Base-by-base conservation (phyloP, 2,113 vertebrate genomes). In the Oreotrochilus melanogaster region DNA sequence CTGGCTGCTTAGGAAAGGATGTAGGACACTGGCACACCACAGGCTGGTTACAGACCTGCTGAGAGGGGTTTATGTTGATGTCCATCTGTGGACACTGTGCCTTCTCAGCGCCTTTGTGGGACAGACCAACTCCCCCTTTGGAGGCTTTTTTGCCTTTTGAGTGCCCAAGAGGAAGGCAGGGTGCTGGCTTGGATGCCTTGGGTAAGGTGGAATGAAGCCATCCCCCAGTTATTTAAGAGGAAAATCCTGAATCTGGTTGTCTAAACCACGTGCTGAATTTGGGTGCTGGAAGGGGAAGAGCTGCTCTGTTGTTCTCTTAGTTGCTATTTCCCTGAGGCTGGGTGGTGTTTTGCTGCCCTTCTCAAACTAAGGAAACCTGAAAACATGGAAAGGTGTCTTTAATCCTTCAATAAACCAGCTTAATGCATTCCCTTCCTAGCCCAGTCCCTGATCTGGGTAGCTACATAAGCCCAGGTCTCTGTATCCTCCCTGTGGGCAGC, bases 81-180 rank as follows among this genome's bases (percentile, higher is more conserved):
- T 37, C 37, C 30, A 17, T 64, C 43, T 25, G 25, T 73, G 58
- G 28, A 60, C 64, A 43, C 1, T 18, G 33, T 7, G 28, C 22
- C 19, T 95, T 51, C 54, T 70, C 51, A n/a, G 1, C 0, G 1
- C 64, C n/a, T 73, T 80, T 58, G 33, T 74, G 51, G 58, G 39
- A 60, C 70, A 86, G 25, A 11, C 43, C 67, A 69, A 64, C 25
- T 70, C 1, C 33, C 25, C 7, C 11, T 76, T 43, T 17, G 14
- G 27, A 66, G 47, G 37, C 37, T 73, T 14, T 18, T 57, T 88
- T 80, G 58, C 54, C 35, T 69, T 82, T 39, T 10, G 3, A 43
- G 39, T 0, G 0, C n/a, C 30, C 4, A 4, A 54, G 72, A 31
- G 18, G 64, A 79, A 51, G 18, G 25, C 48, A 57, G 3, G 25